Evolutionary conservation across 2,797 vertebrate genomes (phyloP), one percentile per base, ranked within the genome.

Genomic region (Hozukius guyotensis): DNA sequence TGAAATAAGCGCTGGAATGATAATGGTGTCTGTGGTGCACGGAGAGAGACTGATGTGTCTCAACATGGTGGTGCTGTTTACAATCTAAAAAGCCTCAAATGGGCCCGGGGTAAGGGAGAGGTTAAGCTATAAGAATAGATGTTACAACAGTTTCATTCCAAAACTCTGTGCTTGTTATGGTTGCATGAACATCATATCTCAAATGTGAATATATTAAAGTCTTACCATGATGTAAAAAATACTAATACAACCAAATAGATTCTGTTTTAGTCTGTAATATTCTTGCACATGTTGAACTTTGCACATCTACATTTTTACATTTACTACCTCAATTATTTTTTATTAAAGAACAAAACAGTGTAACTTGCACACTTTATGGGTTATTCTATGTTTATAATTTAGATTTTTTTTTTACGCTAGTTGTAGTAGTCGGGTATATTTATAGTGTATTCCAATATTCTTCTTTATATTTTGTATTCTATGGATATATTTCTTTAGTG

Each of bases 1-100:
- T 81, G 79, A 78, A 90, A 91, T 80, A 80, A 87, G 80, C 63
- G 6, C 8, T 16, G 87, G 90, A 89, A 92, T 91, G 92, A 87
- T 89, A 91, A 92, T 90, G 77, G 86, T 87, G 88, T 84, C 65
- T 90, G 88, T 89, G 82, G 83, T 70, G 63, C 64, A 20, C 5
- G 13, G 71, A 72, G 72, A 75, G 68, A 79, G 63, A 65, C 81
- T 32, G 84, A 85, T 90, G 76, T 83, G 86, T 86, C 90, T 85
- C 85, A 84, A 75, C 89, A 87, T 77, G 77, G 86, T 53, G 56
- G 83, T 29, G 81, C 66, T 91, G 84, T 91, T 92, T 91, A 86
- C 78, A 78, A 78, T 75, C 62, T 68, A 1, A 73, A 82, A 81
- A 57, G 8, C 75, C 72, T 77, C 65, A 85, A 85, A 71, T 59